Percentiles rank a stretch among this genome's conserved stretches.
Evolutionary conservation across 2,888 invertebrate species (phyloP).

Genomic region (Nephrocerus scutellatus): DNA sequence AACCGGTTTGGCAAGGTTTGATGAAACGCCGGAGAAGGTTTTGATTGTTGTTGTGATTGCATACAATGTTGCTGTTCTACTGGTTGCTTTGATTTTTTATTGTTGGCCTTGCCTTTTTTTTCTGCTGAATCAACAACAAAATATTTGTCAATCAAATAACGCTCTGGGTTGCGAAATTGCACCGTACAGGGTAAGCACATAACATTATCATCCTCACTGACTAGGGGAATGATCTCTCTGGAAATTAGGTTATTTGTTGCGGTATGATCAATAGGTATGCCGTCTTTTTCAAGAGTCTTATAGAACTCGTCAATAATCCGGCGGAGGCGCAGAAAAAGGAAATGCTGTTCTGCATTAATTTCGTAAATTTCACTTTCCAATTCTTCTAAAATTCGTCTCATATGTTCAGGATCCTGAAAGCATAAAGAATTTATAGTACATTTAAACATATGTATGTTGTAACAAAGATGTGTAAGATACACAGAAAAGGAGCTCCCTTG

Average conservation of each 20-base stretch:
- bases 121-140: constrained; percentile 26
- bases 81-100: too few relatives aligned
- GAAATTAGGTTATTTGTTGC: constrained; percentile 34
- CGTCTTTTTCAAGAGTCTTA: constrained; percentile 29
- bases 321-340: constrained; percentile 33
- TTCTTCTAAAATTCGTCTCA: constrained; percentile 37
- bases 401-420: constrained; percentile 33
- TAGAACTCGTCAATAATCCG: constrained; percentile 35
- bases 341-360: constrained; percentile 42
- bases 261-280: constrained; percentile 27
- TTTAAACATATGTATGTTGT: background rate
- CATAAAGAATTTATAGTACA: constrained; percentile 1
- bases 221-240: constrained; percentile 30
- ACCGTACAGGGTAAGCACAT: constrained; percentile 33
- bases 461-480: background rate
- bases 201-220: constrained; percentile 29
- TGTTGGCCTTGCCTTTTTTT: constrained; percentile 16
- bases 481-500: background rate
- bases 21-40: too few relatives aligned
- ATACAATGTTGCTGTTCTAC: too few relatives aligned
- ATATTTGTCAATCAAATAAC: constrained; percentile 38
- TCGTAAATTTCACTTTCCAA: constrained; percentile 41
- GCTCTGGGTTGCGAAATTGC: constrained; percentile 31
- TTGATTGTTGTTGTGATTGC: too few relatives aligned
- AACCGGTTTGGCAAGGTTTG: too few relatives aligned